Conservation (phyloP, 2,888 invertebrate species). For the Boloria euphrosyne region DNA sequence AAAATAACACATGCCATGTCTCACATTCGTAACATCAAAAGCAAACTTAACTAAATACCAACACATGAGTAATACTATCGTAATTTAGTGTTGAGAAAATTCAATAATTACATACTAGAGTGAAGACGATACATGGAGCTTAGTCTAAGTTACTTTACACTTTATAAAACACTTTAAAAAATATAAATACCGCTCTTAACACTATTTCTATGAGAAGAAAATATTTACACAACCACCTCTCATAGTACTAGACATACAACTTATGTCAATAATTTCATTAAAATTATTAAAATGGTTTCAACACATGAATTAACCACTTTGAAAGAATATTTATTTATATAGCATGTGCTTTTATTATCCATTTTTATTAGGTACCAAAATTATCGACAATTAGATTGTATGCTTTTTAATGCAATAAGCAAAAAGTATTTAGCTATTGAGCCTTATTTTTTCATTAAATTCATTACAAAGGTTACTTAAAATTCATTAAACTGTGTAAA, state of each 20-base stretch:
- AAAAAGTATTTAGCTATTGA: constrained; percentile 27
- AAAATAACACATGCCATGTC: constrained; percentile 54
- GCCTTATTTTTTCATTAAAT: constrained; percentile 14
- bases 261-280: constrained; percentile 5
- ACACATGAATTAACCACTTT: no score
- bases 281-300: background rate
- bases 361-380: constrained; percentile 6
- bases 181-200: constrained; percentile 62
- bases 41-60: constrained; percentile 46
- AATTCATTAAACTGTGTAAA: constrained; percentile 9
- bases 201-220: constrained; percentile 59
- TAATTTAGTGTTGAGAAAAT: constrained; percentile 14
- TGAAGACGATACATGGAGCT: constrained; percentile 44
- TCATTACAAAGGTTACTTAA: constrained; percentile 16
- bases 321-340: background rate
- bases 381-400: constrained; percentile 11
- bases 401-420: constrained; percentile 17
- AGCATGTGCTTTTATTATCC: constrained; percentile 1
- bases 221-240: constrained; percentile 67
- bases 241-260: constrained; percentile 12
- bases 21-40: constrained; percentile 63
- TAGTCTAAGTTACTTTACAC: constrained; percentile 48
- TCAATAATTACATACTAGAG: constrained; percentile 29
- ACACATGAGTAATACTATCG: constrained; percentile 14
- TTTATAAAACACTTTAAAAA: constrained; percentile 65